These are phyloP conservation scores for human DNA, from an alignment of 2,113 vertebrate genomes.

Conservation along the genomic window GRCh38 chr13:109986501-109987000, in stretches of 20 bases:
- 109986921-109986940: background rate
- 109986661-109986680: background rate
- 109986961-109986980: too few species aligned
- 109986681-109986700: background rate
- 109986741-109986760: background rate
- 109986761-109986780: background rate
- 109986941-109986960: background rate
- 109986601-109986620: background rate
- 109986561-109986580: background rate
- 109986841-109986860: background rate
- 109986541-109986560: background rate
- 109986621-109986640: too few species aligned
- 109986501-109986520: background rate
- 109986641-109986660: rapidly evolving
- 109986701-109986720: background rate
- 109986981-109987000: background rate
- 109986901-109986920: too few species aligned
- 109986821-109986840: background rate
- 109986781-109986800: background rate
- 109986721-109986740: background rate
- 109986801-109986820: background rate
- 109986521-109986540: rapidly evolving
- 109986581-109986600: rapidly evolving
- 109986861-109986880: background rate
- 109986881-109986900: too few species aligned